These are phyloP conservation scores for Eubucco bourcierii DNA, from an alignment of 2,113 vertebrate species.

Conservation along the genomic window DNA sequence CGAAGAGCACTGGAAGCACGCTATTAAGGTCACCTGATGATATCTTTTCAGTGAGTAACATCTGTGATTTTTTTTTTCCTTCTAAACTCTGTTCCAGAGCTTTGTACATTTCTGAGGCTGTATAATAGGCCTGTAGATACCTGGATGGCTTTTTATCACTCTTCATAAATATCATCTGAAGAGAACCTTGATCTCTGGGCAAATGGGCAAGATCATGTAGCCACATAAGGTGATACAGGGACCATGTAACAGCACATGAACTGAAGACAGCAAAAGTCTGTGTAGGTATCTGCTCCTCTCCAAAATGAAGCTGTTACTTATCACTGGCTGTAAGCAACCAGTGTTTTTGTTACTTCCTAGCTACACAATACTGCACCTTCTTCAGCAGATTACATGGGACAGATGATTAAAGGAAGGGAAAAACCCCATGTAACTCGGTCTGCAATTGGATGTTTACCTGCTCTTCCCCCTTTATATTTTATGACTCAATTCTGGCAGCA, in stretches of 20 bases:
- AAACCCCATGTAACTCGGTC: neutral
- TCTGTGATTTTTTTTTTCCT: neutral
- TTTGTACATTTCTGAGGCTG: neutral
- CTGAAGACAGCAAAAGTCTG: neutral
- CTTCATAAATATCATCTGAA: neutral
- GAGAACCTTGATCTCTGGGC: neutral
- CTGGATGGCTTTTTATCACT: neutral
- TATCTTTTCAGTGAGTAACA: neutral
- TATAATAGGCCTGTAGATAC: neutral
- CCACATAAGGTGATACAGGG: neutral
- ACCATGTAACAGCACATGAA: neutral
- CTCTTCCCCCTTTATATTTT: neutral
- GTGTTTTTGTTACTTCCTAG: neutral
- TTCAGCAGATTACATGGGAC: neutral
- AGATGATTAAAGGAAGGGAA: neutral
- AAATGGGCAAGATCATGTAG: neutral
- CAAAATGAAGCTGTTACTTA: neutral
- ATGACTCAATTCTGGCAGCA: neutral
- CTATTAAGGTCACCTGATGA: neutral
- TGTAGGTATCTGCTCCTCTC: neutral
- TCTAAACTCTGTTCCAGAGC: neutral
- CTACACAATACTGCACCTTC: rapidly evolving
- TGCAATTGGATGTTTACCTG: neutral
- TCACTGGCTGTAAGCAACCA: neutral
- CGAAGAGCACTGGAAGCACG: neutral